These are phyloP conservation scores for Nycticebus coucang DNA, from an alignment of 2,113 vertebrate species.

Conservation along the genomic window DNA sequence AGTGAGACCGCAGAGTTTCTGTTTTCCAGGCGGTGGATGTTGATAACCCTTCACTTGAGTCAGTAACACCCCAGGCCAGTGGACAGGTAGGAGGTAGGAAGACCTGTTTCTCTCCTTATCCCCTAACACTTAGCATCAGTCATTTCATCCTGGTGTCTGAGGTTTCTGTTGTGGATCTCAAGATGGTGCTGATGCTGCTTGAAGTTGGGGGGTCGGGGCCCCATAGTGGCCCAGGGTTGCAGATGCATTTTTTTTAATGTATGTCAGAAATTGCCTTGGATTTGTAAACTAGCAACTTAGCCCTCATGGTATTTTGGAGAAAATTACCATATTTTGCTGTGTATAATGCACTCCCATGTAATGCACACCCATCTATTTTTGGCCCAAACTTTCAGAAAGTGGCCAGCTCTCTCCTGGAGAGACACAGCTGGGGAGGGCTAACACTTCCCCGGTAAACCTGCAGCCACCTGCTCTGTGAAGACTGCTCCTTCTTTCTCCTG, in stretches of 20 bases:
- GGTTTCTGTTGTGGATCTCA: neutral
- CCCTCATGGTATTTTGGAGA: neutral
- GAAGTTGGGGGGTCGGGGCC: fast-evolving
- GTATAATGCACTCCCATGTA: no score
- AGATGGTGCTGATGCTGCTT: neutral
- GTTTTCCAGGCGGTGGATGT: neutral
- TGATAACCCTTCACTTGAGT: neutral
- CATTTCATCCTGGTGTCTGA: neutral
- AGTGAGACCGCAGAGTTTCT: neutral
- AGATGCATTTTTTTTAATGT: neutral
- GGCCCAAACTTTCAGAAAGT: no score
- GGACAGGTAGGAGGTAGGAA: neutral
- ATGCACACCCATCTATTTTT: no score
- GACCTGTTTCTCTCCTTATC: neutral
- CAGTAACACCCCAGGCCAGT: neutral
- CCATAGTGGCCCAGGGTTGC: neutral
- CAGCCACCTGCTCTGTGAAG: no score
- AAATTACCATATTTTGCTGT: neutral
- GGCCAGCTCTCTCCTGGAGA: no score
- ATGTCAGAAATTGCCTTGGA: neutral
- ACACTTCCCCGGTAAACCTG: no score
- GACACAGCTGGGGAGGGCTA: no score
- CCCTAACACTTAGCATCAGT: neutral
- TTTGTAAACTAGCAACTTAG: neutral
- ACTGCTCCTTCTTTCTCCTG: no score